Evolutionary conservation across 2,113 vertebrate species (phyloP), one percentile per base, ranked within the genome.

Genomic region (Blennius ocellaris): DNA sequence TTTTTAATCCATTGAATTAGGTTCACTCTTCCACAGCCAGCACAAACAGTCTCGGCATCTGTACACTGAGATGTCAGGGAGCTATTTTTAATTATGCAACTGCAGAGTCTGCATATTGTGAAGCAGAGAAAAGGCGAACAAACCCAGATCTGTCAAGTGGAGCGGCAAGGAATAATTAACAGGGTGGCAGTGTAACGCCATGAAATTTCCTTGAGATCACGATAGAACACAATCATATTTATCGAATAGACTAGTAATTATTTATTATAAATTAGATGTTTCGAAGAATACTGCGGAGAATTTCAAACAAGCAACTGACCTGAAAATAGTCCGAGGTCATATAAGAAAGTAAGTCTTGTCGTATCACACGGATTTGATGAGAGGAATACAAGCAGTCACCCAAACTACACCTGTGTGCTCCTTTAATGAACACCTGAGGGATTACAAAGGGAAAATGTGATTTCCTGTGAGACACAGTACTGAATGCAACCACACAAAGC

Each of bases 371-470:
- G 65, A 55, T 16, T 38, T 30, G 21, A 30, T 30, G 21, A 48
- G 21, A 53, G 50, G 49, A 30, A 14, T 1, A 50, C n/a, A 17
- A 30, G 17, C 1, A 71, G 15, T 43, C 45, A 67, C 50, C 44
- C 69, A 43, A 30, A 44, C 40, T 12, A 52, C 38, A 59, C 64
- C 38, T 38, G 16, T 40, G 68, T 55, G 62, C 66, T 1, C 8
- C 40, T 75, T 69, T 89, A 89, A 89, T 76, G 80, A 87, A 64
- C 61, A 75, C 83, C 65, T 8, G 12, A 30, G 78, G 83, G 77
- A 88, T 75, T 74, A 81, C 38, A 47, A 36, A 41, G 48, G 64
- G 43, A 55, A 61, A 45, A 64, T 56, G 69, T 41, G 21, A 41
- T 73, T 78, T 84, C 81, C 78, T 54, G 62, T 3, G 72, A 71